These are phyloP conservation scores for Pollachius pollachius DNA, from an alignment of 2,113 vertebrate species.

Conservation along the genomic window DNA sequence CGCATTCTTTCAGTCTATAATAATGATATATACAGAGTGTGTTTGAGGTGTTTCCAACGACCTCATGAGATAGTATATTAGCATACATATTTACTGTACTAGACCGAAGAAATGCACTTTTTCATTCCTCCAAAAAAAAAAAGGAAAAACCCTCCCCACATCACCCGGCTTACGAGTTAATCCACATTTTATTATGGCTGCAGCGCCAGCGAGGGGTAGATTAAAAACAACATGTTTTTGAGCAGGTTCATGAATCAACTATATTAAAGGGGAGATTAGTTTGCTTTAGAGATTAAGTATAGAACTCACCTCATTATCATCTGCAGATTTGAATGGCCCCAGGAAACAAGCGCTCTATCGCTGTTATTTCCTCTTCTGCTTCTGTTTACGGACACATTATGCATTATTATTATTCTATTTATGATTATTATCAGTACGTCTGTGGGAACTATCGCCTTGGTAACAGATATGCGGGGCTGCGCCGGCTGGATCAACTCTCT, in stretches of 20 bases:
- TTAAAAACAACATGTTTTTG: constrained; percentile 75
- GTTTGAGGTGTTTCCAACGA: constrained; percentile 53
- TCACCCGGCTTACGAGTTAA: constrained; percentile 73
- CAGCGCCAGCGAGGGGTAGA: constrained; percentile 68
- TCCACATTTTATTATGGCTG: constrained; percentile 75
- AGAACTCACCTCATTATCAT: constrained; percentile 54
- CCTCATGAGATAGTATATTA: constrained; percentile 68
- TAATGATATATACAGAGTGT: constrained; percentile 3
- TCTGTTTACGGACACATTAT: constrained; percentile 9
- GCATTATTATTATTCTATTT: neutral
- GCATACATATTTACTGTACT: constrained; percentile 73
- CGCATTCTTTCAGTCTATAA: constrained; percentile 31
- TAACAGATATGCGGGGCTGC: constrained; percentile 1
- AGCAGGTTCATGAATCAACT: constrained; percentile 71
- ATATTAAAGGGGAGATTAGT: constrained; percentile 77
- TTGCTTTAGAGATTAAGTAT: constrained; percentile 62
- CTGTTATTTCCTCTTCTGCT: neutral
- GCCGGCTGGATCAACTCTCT: neutral
- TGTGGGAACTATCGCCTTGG: constrained; percentile 5
- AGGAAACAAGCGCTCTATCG: neutral
- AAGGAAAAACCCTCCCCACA: constrained; percentile 44
- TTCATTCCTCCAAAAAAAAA: constrained; percentile 22
- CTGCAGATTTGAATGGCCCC: constrained; percentile 45
- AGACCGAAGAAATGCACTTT: constrained; percentile 40
- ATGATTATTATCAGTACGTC: too few relatives aligned